Percentiles rank a stretch among this genome's conserved stretches.
Evolutionary conservation across 1,140 invertebrate genomes (phyloP).

Genomic region (Gryllus bimaculatus): DNA sequence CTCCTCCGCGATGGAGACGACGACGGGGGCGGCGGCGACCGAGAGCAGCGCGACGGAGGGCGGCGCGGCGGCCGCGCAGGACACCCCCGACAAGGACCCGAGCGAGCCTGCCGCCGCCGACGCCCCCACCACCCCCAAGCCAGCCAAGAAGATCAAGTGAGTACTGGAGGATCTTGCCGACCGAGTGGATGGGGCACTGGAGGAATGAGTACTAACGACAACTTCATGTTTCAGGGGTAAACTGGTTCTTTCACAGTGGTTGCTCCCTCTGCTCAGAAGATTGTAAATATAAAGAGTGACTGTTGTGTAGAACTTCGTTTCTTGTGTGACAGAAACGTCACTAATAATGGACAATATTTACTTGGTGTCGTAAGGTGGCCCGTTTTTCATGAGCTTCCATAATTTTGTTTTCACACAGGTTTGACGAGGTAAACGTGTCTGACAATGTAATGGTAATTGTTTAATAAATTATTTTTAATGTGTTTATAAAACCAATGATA

Average conservation of each 20-base stretch:
- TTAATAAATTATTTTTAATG: too few species aligned
- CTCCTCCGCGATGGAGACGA: not conserved
- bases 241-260: not conserved
- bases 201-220: too few species aligned
- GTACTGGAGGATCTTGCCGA: not conserved
- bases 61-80: not conserved
- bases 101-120: not conserved
- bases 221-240: not conserved
- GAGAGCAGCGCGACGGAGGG: not conserved
- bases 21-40: not conserved
- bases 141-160: not conserved
- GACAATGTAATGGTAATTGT: too few species aligned
- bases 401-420: too few species aligned
- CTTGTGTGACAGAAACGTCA: too few species aligned
- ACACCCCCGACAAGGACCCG: not conserved
- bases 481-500: too few species aligned
- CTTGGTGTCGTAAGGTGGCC: too few species aligned
- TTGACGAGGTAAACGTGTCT: too few species aligned
- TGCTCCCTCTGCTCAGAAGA: not conserved
- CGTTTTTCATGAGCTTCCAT: too few species aligned
- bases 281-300: not conserved
- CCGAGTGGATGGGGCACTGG: too few species aligned
- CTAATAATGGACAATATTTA: too few species aligned
- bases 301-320: too few species aligned
- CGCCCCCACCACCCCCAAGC: not conserved